A percentile compares a stretch with the other conserved stretches of the same genome.
Conservation (phyloP, 2,888 invertebrate genomes). For the Cheilosia vulpina region DNA sequence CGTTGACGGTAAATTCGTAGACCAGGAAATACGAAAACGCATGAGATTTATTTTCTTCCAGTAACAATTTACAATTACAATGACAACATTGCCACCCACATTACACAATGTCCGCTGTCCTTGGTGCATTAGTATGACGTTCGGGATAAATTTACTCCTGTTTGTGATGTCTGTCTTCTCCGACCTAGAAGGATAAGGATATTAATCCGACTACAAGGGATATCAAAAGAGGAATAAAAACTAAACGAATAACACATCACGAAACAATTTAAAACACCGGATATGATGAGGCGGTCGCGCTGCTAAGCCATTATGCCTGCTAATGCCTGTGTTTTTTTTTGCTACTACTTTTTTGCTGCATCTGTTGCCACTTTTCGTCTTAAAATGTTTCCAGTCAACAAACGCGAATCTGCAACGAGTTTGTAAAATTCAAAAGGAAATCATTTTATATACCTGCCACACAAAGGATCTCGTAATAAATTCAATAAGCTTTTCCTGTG, state of each 20-base stretch:
- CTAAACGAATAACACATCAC: conserved; percentile 49
- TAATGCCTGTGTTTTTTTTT: conserved; percentile 27
- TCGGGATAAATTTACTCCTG: conserved; percentile 12
- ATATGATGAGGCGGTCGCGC: conserved; percentile 37
- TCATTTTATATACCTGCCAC: conserved; percentile 61
- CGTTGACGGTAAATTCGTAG: too few species aligned
- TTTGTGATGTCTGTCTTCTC: not conserved
- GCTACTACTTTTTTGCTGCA: not conserved
- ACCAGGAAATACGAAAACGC: too few species aligned
- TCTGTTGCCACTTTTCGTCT: conserved; percentile 55
- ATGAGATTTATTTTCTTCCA: too few species aligned
- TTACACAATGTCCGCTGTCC: too few species aligned
- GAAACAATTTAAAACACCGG: conserved; percentile 49
- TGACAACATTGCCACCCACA: too few species aligned
- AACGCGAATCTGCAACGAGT: conserved; percentile 31
- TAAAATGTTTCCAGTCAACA: conserved; percentile 59
- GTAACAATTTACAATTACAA: too few species aligned
- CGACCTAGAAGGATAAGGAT: not conserved
- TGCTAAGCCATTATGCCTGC: conserved; percentile 43
- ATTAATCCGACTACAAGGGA: conserved; percentile 15
- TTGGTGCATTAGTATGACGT: not conserved
- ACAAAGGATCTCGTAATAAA: conserved; percentile 61
- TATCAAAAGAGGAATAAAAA: conserved; percentile 32
- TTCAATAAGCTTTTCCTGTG: conserved; percentile 64
- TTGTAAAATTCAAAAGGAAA: conserved; percentile 61